Evolutionary conservation across 2,888 invertebrate genomes (phyloP), one percentile per base, ranked within the genome.

Genomic region (Noctua fimbriata): DNA sequence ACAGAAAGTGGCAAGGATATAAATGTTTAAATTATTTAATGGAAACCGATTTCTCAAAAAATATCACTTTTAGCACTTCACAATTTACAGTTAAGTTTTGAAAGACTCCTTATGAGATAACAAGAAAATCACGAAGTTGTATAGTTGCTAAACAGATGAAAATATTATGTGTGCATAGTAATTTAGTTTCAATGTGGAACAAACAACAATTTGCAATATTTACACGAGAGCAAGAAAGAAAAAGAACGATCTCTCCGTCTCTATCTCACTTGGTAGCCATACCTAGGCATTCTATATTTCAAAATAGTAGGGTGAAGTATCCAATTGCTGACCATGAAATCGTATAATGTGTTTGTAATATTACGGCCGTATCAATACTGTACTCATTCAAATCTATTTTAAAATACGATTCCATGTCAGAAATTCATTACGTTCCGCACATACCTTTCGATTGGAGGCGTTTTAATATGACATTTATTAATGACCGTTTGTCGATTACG

Each of bases 71-170:
- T 85, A 76, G 73, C 76, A 84, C 76, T 58, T 49, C 16, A 16
- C 21, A 70, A 69, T 36, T 63, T 63, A 76, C 79, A 76, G 52
- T 74, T 65, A 52, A 21, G 18, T 75, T 79, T 77, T 52, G 66
- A 84, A 83, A 76, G 24, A 44, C 36, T 71, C 36, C 16, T 24
- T 65, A 12, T 1, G 21, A n/a, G 49, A 47, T 82, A 83, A 87
- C 67, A 77, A 67, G 58, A 73, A 73, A 44, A 73, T 84, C 87
- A 87, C 84, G 87, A 58, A 44, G 32, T 72, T 36, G 14, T n/a
- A 1, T 5, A 58, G 9, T 47, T 73, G 71, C 60, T 63, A 81
- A 78, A 67, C 58, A 60, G 12, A 71, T 70, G 65, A 81, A 86
- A 78, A 47, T 65, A 44, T 24, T 49, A 32, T 16, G 14, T 63